phyloP scores from a whole-genome alignment of 2,888 invertebrate genomes.

The Priapulus caudatus region DNA sequence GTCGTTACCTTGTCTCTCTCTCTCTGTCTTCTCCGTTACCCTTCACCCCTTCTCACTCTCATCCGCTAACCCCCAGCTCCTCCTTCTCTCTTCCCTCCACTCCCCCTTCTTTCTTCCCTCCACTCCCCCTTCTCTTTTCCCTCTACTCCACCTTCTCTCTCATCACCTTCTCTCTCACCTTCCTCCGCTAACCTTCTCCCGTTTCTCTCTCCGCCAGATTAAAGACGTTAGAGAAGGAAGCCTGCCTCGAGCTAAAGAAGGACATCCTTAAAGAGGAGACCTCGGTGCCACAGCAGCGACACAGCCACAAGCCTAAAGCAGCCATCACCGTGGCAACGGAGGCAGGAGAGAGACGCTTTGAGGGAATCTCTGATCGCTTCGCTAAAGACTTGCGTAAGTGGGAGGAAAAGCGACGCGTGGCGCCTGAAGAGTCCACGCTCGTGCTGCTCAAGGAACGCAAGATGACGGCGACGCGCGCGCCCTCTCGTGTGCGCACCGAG shows the following conservation, averaged over 20 bases:
- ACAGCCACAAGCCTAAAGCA: not conserved
- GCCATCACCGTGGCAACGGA: not conserved
- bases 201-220: too few relatives aligned
- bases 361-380: not conserved
- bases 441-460: constrained; percentile 1
- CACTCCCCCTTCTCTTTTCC: too few relatives aligned
- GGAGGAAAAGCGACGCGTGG: not conserved
- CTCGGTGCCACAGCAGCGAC: not conserved
- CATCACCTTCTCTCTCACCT: too few relatives aligned
- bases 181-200: too few relatives aligned
- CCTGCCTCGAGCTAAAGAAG: not conserved
- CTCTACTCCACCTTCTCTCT: too few relatives aligned
- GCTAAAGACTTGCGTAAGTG: not conserved
- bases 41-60: too few relatives aligned
- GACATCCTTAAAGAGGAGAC: not conserved
- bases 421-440: not conserved
- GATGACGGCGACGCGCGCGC: not conserved
- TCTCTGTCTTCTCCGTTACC: too few relatives aligned
- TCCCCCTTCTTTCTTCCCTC: too few relatives aligned
- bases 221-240: constrained; percentile 3
- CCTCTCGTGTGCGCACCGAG: not conserved
- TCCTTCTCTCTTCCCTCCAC: too few relatives aligned
- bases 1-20: too few relatives aligned
- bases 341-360: not conserved
- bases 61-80: too few relatives aligned